Conservation (phyloP, 2,888 invertebrate genomes). For the Cheilosia variabilis region DNA sequence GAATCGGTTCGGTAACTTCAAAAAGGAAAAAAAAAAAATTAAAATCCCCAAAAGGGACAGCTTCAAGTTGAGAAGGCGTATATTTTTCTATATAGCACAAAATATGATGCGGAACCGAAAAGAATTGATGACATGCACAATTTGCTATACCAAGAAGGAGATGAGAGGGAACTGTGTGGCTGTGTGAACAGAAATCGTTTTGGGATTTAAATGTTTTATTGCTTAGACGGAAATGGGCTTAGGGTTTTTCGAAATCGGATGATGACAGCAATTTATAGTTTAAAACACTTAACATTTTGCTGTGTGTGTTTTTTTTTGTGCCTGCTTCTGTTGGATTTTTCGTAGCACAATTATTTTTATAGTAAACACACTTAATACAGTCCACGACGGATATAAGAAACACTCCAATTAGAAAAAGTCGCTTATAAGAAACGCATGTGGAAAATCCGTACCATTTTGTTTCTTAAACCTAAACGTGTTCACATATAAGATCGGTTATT, state of each 20-base stretch:
- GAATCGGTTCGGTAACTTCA: conserved; percentile 23
- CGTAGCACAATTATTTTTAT: no score
- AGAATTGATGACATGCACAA: conserved; percentile 56
- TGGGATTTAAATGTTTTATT: conserved; percentile 57
- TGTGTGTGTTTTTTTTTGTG: neutral
- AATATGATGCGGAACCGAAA: conserved; percentile 50
- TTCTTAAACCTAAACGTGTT: no score
- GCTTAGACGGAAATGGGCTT: conserved; percentile 6
- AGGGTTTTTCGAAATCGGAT: conserved; percentile 1
- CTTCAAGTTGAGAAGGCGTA: conserved; percentile 35
- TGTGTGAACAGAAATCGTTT: conserved; percentile 35
- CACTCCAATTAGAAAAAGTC: no score
- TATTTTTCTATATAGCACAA: conserved; percentile 22
- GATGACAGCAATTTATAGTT: conserved; percentile 38
- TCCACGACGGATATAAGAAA: no score
- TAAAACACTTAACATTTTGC: conserved; percentile 20
- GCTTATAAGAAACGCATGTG: no score
- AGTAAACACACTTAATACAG: no score
- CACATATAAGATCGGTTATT: no score
- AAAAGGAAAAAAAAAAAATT: conserved; percentile 2
- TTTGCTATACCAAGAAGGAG: conserved; percentile 16
- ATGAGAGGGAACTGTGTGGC: neutral
- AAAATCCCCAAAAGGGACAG: neutral
- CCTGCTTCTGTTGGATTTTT: neutral
- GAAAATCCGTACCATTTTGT: no score